These are phyloP conservation scores for Lottia scabra DNA, from an alignment of 2,888 invertebrate genomes.

Conservation along the genomic window DNA sequence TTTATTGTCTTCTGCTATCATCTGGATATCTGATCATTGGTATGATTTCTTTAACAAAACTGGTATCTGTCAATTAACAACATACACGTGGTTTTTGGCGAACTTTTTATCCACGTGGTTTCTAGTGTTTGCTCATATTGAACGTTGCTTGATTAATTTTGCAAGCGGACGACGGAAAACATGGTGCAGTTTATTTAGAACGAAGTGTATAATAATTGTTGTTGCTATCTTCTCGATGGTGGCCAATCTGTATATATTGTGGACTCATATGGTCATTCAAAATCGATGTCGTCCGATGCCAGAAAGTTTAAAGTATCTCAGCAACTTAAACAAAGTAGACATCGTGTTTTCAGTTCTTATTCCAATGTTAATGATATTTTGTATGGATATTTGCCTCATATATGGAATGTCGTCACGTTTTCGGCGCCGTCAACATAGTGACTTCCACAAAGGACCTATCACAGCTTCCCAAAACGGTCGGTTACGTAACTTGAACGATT, in stretches of 20 bases:
- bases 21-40: constrained; percentile 29
- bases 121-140: constrained; percentile 33
- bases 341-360: constrained; percentile 44
- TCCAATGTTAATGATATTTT: constrained; percentile 34
- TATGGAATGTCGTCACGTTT: neutral
- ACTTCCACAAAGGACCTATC: neutral
- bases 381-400: constrained; percentile 23
- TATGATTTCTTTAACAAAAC: constrained; percentile 29
- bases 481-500: neutral
- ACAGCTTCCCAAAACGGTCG: neutral
- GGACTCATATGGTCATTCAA: constrained; percentile 29
- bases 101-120: constrained; percentile 37
- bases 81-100: constrained; percentile 23
- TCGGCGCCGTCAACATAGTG: neutral
- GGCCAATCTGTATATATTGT: constrained; percentile 34
- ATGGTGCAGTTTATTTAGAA: constrained; percentile 36
- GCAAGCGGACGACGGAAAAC: constrained; percentile 22
- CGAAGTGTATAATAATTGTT: constrained; percentile 37
- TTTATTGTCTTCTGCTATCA: constrained; percentile 22
- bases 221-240: constrained; percentile 35
- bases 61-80: constrained; percentile 37
- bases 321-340: constrained; percentile 48
- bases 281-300: constrained; percentile 43
- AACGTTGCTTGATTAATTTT: constrained; percentile 28
- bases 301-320: constrained; percentile 44